Conservation (phyloP, 2,113 vertebrate species). For the Dicaeum eximium region DNA sequence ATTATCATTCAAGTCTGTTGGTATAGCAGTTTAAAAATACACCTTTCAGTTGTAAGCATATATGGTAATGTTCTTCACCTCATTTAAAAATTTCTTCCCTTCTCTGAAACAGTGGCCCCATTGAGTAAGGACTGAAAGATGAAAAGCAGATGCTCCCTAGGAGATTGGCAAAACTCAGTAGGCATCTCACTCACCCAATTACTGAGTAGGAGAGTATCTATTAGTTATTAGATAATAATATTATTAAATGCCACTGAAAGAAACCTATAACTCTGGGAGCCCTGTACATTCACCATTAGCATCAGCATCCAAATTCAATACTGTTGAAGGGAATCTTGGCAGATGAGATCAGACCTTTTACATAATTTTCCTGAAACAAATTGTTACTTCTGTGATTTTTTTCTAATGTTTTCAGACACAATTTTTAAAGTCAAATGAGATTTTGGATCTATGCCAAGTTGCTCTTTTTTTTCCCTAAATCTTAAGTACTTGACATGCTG, state of each 20-base stretch:
- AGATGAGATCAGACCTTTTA: not conserved
- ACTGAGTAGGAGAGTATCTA: not conserved
- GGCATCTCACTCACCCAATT: not conserved
- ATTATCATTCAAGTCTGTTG: not conserved
- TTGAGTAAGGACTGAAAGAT: not conserved
- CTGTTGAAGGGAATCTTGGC: not conserved
- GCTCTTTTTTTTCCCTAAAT: not conserved
- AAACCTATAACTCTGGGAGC: not conserved
- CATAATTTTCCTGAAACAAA: not conserved
- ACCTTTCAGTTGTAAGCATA: not conserved
- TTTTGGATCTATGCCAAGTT: not conserved
- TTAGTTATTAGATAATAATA: constrained; percentile 3
- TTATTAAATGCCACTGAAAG: constrained; percentile 16
- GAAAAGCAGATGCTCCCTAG: constrained; percentile 1
- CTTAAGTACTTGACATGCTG: not conserved
- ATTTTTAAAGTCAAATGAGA: not conserved
- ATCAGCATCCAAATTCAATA: not conserved
- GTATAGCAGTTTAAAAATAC: not conserved
- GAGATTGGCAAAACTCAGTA: not conserved
- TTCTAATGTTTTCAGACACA: not conserved
- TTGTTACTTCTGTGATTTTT: not conserved
- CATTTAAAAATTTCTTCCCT: not conserved
- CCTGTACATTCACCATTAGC: not conserved
- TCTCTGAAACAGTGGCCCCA: not conserved
- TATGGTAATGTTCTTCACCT: not conserved